Percentiles rank a stretch among this genome's conserved stretches.
phyloP scores from a whole-genome alignment of 2,113 vertebrate genomes.

The Anarhynchus alexandrinus region DNA sequence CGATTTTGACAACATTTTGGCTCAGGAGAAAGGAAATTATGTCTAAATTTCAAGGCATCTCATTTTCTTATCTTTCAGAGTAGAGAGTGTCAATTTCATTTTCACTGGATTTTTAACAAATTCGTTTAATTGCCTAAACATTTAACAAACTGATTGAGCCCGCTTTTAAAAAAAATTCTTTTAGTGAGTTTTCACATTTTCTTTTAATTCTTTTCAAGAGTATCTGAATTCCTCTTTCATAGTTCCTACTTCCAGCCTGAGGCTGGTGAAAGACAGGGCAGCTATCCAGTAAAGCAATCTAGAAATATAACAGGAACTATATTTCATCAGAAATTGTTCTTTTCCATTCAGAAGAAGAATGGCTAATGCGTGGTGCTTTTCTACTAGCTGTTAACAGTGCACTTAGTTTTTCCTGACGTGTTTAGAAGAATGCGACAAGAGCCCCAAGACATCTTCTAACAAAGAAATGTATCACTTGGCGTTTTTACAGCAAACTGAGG shows the following conservation, averaged over 20 bases:
- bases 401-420: not conserved
- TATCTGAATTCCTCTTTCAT: not conserved
- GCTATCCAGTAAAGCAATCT: not conserved
- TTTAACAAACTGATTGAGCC: not conserved
- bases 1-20: not conserved
- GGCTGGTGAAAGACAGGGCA: not conserved
- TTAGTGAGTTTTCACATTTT: not conserved
- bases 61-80: not conserved
- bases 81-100: not conserved
- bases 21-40: not conserved
- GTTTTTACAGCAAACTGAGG: not conserved
- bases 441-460: slow-evolving; percentile 21
- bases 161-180: not conserved
- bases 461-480: slow-evolving; percentile 7
- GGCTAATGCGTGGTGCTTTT: not conserved
- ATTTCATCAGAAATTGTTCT: slow-evolving; percentile 39
- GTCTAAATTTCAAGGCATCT: not conserved
- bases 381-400: slow-evolving; percentile 23
- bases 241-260: not conserved
- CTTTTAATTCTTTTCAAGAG: not conserved
- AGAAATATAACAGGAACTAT: slow-evolving; percentile 9
- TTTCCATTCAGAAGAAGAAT: slow-evolving; percentile 36
- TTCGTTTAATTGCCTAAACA: not conserved
- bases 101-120: not conserved
- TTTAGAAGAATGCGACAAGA: slow-evolving; percentile 26